Conservation (phyloP, 2,888 invertebrate genomes). For the Pteria penguin region DNA sequence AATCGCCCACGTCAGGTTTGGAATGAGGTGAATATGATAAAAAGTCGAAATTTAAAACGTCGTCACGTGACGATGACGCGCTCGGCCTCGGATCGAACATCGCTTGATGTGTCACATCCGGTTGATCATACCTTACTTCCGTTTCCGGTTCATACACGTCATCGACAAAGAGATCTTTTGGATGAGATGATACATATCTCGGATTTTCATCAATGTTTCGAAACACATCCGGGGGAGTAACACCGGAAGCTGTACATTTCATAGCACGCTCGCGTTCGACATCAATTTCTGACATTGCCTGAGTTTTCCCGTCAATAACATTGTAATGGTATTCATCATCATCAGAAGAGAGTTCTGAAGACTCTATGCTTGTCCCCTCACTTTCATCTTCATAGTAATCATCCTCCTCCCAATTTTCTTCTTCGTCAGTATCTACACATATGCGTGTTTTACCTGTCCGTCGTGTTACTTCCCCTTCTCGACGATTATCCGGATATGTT, state of each 20-base stretch:
- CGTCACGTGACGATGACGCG: constrained; percentile 24
- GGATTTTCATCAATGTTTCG: not conserved
- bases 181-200: not conserved
- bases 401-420: constrained; percentile 52
- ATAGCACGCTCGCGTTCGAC: constrained; percentile 48
- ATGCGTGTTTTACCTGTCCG: constrained; percentile 5
- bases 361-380: not conserved
- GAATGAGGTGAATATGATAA: not conserved
- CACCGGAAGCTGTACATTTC: not conserved
- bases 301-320: no score
- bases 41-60: not conserved
- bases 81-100: constrained; percentile 39
- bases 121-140: not conserved
- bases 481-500: constrained; percentile 64
- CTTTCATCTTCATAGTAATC: constrained; percentile 7
- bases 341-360: not conserved
- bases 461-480: constrained; percentile 54
- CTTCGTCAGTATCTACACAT: constrained; percentile 46
- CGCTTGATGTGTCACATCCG: constrained; percentile 9
- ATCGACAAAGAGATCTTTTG: not conserved
- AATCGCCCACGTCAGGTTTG: constrained; percentile 8
- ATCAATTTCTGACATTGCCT: no score
- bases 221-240: constrained; percentile 10
- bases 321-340: not conserved
- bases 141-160: not conserved